Evolutionary conservation across 2,797 vertebrate genomes (phyloP).

Genomic region (Brachymystax lenok): DNA sequence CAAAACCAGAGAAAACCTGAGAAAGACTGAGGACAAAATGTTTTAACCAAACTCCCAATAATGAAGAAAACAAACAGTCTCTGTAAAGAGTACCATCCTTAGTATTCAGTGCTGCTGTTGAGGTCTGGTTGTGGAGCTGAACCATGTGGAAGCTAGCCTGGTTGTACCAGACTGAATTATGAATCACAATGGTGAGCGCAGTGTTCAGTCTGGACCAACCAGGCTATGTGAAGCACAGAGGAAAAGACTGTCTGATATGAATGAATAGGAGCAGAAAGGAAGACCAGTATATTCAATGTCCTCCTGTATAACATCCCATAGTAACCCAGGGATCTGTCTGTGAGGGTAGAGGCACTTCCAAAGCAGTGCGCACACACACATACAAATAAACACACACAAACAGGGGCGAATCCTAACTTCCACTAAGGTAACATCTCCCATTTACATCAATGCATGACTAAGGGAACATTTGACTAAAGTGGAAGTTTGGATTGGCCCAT

Average conservation of each 20-base stretch:
- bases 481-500: neutral
- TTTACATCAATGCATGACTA: no score
- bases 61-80: no score
- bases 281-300: slow-evolving; percentile 30
- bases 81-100: no score
- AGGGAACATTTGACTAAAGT: no score
- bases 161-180: neutral
- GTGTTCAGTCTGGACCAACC: neutral
- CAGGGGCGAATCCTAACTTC: neutral
- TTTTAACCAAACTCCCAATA: neutral
- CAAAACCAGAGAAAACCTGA: neutral
- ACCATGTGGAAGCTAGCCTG: neutral
- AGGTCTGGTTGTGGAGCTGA: neutral
- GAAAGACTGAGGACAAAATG: neutral
- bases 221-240: slow-evolving; percentile 49
- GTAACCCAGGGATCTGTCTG: slow-evolving; percentile 45
- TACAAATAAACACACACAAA: slow-evolving; percentile 23
- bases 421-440: neutral
- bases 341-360: slow-evolving; percentile 77
- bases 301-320: slow-evolving; percentile 23
- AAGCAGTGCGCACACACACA: slow-evolving; percentile 62
- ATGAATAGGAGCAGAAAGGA: slow-evolving; percentile 16
- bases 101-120: slow-evolving; percentile 51
- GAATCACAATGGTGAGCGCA: neutral
- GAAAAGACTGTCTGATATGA: slow-evolving; percentile 32